These are phyloP conservation scores for Spinibarbus caldwelli DNA, from an alignment of 2,797 vertebrate species.

Conservation along the genomic window DNA sequence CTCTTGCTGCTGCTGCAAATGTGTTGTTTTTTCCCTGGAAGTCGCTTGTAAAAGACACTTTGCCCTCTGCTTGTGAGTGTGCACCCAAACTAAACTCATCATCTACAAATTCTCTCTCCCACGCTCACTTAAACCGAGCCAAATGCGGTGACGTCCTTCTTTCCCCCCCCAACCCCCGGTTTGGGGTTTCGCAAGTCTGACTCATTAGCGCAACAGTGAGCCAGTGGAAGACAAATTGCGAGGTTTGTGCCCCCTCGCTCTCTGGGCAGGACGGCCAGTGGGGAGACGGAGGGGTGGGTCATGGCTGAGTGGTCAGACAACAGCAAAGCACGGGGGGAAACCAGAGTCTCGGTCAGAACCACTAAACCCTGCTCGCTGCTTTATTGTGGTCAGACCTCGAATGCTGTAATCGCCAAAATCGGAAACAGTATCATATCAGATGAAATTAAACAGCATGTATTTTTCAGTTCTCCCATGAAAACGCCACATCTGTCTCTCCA, in stretches of 20 bases:
- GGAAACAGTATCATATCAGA: slow-evolving; percentile 61
- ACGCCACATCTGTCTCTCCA: slow-evolving; percentile 54
- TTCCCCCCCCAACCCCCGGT: not conserved
- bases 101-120: slow-evolving; percentile 61
- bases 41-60: slow-evolving; percentile 18
- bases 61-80: slow-evolving; percentile 16
- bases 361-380: slow-evolving; percentile 42
- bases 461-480: slow-evolving; percentile 46
- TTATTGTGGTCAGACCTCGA: slow-evolving; percentile 60
- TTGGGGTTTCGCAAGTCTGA: slow-evolving; percentile 51
- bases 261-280: slow-evolving; percentile 29
- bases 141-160: slow-evolving; percentile 50
- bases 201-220: slow-evolving; percentile 62
- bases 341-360: slow-evolving; percentile 52
- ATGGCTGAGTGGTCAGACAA: slow-evolving; percentile 46
- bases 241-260: slow-evolving; percentile 56
- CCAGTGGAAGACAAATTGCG: slow-evolving; percentile 57
- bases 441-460: slow-evolving; percentile 46
- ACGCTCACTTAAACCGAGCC: slow-evolving; percentile 34
- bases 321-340: slow-evolving; percentile 40
- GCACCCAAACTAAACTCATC: slow-evolving; percentile 52
- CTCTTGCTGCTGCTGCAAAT: slow-evolving; percentile 40
- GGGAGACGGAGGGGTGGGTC: slow-evolving; percentile 44
- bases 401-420: slow-evolving; percentile 49
- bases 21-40: slow-evolving; percentile 42